Evolutionary conservation across 2,888 invertebrate genomes (phyloP).

Genomic region (Andrena chrysosceles): DNA sequence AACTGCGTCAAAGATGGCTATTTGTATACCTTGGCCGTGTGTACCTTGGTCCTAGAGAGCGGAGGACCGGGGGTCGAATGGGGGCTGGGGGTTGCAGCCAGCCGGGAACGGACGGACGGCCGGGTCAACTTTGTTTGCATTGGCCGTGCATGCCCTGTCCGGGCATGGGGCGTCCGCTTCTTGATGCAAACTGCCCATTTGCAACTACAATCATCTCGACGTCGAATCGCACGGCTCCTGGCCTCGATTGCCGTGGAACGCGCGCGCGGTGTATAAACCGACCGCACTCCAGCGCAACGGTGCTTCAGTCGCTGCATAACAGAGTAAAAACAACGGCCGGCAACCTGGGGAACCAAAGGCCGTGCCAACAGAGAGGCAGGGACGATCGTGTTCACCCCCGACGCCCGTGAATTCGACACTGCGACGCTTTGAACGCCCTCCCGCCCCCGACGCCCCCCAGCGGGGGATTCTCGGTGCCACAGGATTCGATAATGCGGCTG

Average conservation of each 20-base stretch:
- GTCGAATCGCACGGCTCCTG: slow-evolving; percentile 76
- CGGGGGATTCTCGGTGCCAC: slow-evolving; percentile 50
- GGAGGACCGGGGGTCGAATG: slow-evolving; percentile 50
- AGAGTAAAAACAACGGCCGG: slow-evolving; percentile 81
- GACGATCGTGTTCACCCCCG: slow-evolving; percentile 68
- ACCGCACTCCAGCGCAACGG: slow-evolving; percentile 79
- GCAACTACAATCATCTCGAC: slow-evolving; percentile 84
- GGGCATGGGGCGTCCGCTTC: slow-evolving; percentile 77
- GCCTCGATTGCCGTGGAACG: slow-evolving; percentile 71
- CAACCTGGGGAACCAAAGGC: slow-evolving; percentile 78
- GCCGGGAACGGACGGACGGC: slow-evolving; percentile 73
- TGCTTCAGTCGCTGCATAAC: slow-evolving; percentile 81
- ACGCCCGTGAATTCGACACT: slow-evolving; percentile 67
- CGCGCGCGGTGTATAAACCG: slow-evolving; percentile 78
- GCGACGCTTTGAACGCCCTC: slow-evolving; percentile 51
- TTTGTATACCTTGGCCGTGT: slow-evolving; percentile 79
- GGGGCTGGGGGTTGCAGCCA: slow-evolving; percentile 59
- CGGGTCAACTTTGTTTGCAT: slow-evolving; percentile 84
- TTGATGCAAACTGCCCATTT: slow-evolving; percentile 85
- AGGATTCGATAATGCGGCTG: slow-evolving; percentile 20
- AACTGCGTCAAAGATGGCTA: slow-evolving; percentile 76
- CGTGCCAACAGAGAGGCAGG: slow-evolving; percentile 71
- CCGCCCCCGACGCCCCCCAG: no score
- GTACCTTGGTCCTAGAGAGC: slow-evolving; percentile 73
- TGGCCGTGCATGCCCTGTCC: slow-evolving; percentile 79